Percentiles rank a stretch among this genome's conserved stretches.
Evolutionary conservation across 2,888 invertebrate species (phyloP).

Genomic region (Phengaris arion): DNA sequence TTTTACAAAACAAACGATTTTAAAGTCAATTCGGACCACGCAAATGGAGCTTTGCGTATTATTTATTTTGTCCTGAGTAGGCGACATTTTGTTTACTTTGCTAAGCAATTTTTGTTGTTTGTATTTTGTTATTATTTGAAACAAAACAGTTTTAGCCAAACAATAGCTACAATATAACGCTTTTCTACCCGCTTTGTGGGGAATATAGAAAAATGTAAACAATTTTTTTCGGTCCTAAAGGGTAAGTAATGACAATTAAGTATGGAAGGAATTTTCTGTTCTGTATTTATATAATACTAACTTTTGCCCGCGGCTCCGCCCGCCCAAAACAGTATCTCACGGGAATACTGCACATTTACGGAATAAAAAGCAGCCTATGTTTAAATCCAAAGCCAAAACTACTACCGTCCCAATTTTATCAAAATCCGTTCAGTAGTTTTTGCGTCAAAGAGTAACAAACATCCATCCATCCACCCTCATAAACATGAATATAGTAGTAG

Average conservation of each 20-base stretch:
- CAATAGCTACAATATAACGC: neutral
- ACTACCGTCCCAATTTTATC: too few relatives aligned
- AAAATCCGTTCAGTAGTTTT: too few relatives aligned
- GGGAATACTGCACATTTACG: too few relatives aligned
- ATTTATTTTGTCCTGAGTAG: slow-evolving; percentile 3
- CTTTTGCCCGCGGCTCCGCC: neutral
- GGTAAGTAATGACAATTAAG: neutral
- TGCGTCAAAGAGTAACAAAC: too few relatives aligned
- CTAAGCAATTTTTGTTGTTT: slow-evolving; percentile 19
- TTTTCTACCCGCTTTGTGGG: neutral
- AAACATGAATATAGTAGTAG: too few relatives aligned
- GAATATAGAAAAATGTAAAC: neutral
- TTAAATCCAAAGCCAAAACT: too few relatives aligned
- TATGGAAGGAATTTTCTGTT: neutral
- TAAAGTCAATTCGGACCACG: slow-evolving; percentile 9
- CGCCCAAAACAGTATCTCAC: too few relatives aligned
- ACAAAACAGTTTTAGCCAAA: neutral
- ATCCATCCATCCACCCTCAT: too few relatives aligned
- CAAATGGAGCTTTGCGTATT: neutral
- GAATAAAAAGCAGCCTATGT: too few relatives aligned
- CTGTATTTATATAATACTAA: neutral
- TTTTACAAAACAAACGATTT: slow-evolving; percentile 12
- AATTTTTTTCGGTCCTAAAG: neutral
- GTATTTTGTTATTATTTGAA: slow-evolving; percentile 9
- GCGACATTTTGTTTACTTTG: neutral